Evolutionary conservation across 2,113 vertebrate species (phyloP), one percentile per base, ranked within the genome.

Genomic region (Reinhardtius hippoglossoides): DNA sequence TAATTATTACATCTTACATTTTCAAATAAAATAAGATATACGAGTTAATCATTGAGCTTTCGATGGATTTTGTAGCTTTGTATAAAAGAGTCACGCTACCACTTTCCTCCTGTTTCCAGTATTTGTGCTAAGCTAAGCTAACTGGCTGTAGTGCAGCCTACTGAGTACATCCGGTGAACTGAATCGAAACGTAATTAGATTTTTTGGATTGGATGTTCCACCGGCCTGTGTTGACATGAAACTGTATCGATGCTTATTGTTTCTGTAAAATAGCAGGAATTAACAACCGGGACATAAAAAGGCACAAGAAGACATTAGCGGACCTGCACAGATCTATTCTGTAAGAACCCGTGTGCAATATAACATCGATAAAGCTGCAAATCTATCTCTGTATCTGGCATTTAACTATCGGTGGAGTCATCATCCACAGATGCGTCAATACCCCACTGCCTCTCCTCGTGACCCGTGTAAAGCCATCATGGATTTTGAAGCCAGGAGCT

Each of bases 311-410:
- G 27, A 16, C 40, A 46, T 52, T 27, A 57, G 69, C 37, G 12
- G 1, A 5, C 70, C 50, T 4, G 50, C 61, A n/a, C 2, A 14
- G 60, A 65, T 81, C 58, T n/a, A n/a, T 66, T 74, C 56, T 74
- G 48, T 65, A 31, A n/a, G 76, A 52, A 60, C 18, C 44, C 57
- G 61, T 76, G 44, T 74, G 44, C 42, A 54, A 27, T 3, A 9
- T 6, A 9, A 42, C 68, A 23, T 81, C 26, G 4, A 76, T 55
- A 14, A 48, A 20, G 57, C 59, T 57, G 44, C 24, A 26, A 8
- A 66, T 80, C 61, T 75, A 78, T 81, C 4, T 21, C 62, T 55
- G 48, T 12, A 66, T 40, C 71, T 78, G 67, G 76, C 84, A 72
- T 60, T 81, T 50, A 80, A 64, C 61, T 18, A 66, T 79, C 18